Percentiles rank a stretch among this genome's conserved stretches.
These are phyloP conservation scores for Poecilia picta DNA, from an alignment of 2,797 vertebrate genomes.

Conservation along the genomic window DNA sequence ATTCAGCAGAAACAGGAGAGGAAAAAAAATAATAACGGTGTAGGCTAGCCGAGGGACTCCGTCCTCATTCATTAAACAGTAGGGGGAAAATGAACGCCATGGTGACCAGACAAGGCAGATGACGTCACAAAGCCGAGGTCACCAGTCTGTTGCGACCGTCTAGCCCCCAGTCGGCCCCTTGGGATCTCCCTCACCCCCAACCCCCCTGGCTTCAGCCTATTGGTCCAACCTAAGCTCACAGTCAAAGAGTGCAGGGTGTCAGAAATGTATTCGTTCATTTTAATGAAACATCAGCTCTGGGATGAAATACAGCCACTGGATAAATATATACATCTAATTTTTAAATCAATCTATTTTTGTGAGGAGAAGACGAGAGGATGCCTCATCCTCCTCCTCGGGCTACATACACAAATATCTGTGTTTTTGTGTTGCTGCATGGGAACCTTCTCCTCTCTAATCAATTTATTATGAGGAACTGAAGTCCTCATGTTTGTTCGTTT, in stretches of 20 bases:
- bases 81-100: constrained; percentile 69
- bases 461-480: constrained; percentile 80
- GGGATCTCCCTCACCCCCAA: constrained; percentile 70
- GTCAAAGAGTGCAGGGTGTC: constrained; percentile 30
- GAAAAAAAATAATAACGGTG: constrained; percentile 34
- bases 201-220: constrained; percentile 50
- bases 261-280: constrained; percentile 54
- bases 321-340: constrained; percentile 15
- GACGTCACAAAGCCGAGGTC: constrained; percentile 79
- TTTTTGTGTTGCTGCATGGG: constrained; percentile 69
- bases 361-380: constrained; percentile 26
- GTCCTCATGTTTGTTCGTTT: constrained; percentile 80
- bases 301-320: constrained; percentile 20
- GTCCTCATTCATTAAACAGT: constrained; percentile 72
- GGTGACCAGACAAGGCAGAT: constrained; percentile 72
- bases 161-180: constrained; percentile 69
- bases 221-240: constrained; percentile 54
- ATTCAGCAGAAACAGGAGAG: constrained; percentile 18
- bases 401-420: constrained; percentile 45
- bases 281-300: constrained; percentile 41
- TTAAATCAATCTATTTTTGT: constrained; percentile 40
- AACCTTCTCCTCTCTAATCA: constrained; percentile 74
- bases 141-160: constrained; percentile 74
- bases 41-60: constrained; percentile 33
- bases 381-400: constrained; percentile 62